Percentiles rank a stretch among this genome's conserved stretches.
These are phyloP conservation scores for Pristionchus exspectatus DNA, from an alignment of 2,888 invertebrate species.

Conservation along the genomic window DNA sequence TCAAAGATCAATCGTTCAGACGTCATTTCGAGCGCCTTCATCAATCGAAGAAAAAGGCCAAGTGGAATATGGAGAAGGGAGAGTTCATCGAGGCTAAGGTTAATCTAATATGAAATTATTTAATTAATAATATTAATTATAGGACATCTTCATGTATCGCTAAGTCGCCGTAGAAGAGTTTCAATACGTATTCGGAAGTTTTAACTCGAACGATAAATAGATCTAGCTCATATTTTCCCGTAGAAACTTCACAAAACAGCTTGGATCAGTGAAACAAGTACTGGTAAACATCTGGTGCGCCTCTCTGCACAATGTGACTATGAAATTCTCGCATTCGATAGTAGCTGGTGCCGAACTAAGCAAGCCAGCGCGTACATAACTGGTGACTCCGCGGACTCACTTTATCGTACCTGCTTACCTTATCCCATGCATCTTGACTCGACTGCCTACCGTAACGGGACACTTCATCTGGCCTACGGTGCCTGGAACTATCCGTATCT, in stretches of 20 bases:
- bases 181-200: slow-evolving; percentile 1
- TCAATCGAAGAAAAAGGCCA: slow-evolving; percentile 1
- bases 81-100: slow-evolving; percentile 46
- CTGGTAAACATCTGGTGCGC: neutral
- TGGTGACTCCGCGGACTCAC: neutral
- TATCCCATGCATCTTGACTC: too few species aligned
- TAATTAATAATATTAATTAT: neutral
- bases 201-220: slow-evolving; percentile 7
- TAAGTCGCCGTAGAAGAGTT: neutral
- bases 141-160: slow-evolving; percentile 32
- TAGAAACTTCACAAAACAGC: neutral
- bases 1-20: slow-evolving; percentile 15
- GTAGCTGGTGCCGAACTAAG: neutral
- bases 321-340: neutral
- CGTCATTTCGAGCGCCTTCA: slow-evolving; percentile 18
- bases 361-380: neutral
- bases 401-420: neutral
- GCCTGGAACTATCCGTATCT: neutral
- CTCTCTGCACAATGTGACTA: neutral
- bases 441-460: neutral
- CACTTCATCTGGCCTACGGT: neutral
- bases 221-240: neutral
- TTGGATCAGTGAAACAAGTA: neutral
- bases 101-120: neutral
- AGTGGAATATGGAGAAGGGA: slow-evolving; percentile 45